A percentile compares a stretch with the other conserved stretches of the same genome.
These are phyloP conservation scores for Brenthis hecate DNA, from an alignment of 2,888 invertebrate genomes.

Conservation along the genomic window DNA sequence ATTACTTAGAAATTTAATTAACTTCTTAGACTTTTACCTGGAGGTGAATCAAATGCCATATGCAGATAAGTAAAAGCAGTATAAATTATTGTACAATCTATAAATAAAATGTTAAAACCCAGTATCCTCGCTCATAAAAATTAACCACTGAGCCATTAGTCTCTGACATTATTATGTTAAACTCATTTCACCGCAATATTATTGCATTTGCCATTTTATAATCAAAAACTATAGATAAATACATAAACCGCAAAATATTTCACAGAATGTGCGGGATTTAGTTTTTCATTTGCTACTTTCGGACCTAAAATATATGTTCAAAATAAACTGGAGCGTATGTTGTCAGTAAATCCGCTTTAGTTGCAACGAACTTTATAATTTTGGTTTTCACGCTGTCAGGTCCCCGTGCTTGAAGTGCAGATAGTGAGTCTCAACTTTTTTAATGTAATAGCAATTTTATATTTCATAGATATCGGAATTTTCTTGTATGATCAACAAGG, in stretches of 20 bases:
- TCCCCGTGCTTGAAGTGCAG: not conserved
- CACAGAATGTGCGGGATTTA: slow-evolving; percentile 19
- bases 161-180: slow-evolving; percentile 17
- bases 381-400: slow-evolving; percentile 25
- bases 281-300: slow-evolving; percentile 30
- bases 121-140: not conserved
- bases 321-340: slow-evolving; percentile 32
- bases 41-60: no score
- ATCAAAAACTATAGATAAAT: slow-evolving; percentile 19
- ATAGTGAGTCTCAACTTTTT: not conserved
- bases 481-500: no score
- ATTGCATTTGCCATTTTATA: slow-evolving; percentile 16
- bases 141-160: not conserved
- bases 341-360: slow-evolving; percentile 33
- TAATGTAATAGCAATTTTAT: not conserved
- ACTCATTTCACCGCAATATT: slow-evolving; percentile 21
- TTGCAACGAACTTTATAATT: slow-evolving; percentile 22
- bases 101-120: no score
- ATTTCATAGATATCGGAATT: no score
- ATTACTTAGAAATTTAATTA: no score
- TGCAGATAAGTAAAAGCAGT: no score
- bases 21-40: no score
- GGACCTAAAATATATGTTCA: slow-evolving; percentile 24
- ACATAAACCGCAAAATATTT: slow-evolving; percentile 23
- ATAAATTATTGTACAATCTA: no score